Conservation (phyloP, 2,888 invertebrate genomes). For the Synanthedon myopaeformis region DNA sequence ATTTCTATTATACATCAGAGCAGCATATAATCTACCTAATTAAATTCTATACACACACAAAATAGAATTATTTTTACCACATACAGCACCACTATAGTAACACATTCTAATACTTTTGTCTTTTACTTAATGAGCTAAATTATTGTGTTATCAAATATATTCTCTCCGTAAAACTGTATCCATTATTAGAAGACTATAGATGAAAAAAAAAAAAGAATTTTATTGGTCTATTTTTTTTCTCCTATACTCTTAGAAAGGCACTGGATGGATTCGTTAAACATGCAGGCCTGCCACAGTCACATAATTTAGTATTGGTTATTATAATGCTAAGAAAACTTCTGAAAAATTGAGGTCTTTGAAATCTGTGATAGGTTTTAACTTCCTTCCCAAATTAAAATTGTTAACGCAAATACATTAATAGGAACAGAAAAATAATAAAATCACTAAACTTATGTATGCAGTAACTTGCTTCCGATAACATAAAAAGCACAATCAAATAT, state of each 20-base stretch:
- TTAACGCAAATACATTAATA: too few species aligned
- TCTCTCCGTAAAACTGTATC: conserved; percentile 20
- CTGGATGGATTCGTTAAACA: conserved; percentile 14
- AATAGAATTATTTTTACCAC: conserved; percentile 7
- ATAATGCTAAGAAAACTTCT: too few species aligned
- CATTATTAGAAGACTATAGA: neutral
- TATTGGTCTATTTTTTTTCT: conserved; percentile 13
- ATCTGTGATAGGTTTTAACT: too few species aligned
- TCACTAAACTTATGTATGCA: too few species aligned
- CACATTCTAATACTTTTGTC: conserved; percentile 2
- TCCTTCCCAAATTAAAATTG: too few species aligned
- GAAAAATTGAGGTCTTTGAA: too few species aligned
- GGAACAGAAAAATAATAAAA: too few species aligned
- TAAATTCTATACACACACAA: conserved; percentile 7
- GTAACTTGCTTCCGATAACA: too few species aligned
- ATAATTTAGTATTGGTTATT: too few species aligned
- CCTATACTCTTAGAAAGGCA: conserved; percentile 24
- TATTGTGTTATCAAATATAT: conserved; percentile 38
- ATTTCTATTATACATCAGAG: too few species aligned
- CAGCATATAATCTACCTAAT: conserved; percentile 1
- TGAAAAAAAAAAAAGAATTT: conserved; percentile 1
- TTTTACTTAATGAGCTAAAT: conserved; percentile 3
- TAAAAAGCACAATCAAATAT: too few species aligned
- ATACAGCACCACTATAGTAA: conserved; percentile 4
- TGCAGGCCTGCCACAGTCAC: neutral